These are phyloP conservation scores for Drosophila diplacantha DNA, from an alignment of 2,888 invertebrate species.

Conservation along the genomic window DNA sequence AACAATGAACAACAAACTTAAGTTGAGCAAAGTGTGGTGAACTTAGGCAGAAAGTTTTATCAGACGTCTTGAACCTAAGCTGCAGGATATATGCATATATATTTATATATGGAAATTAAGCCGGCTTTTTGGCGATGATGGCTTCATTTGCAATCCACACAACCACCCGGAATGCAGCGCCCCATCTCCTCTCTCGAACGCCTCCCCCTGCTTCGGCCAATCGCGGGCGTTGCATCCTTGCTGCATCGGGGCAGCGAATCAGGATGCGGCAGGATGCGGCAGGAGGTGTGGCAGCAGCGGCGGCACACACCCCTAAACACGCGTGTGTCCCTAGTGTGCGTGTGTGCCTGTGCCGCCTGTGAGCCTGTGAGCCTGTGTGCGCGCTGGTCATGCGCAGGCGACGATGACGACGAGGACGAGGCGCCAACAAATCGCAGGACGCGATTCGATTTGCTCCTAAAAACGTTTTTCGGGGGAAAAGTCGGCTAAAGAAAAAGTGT, in stretches of 20 bases:
- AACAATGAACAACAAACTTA: slow-evolving; percentile 59
- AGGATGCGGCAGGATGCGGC: slow-evolving; percentile 40
- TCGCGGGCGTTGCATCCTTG: slow-evolving; percentile 45
- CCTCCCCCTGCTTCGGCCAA: slow-evolving; percentile 45
- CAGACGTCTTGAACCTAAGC: slow-evolving; percentile 11
- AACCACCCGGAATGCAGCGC: slow-evolving; percentile 22
- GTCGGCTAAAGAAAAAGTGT: slow-evolving; percentile 14
- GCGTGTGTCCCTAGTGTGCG: slow-evolving; percentile 25
- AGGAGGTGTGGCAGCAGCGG: slow-evolving; percentile 22
- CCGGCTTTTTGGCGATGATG: slow-evolving; percentile 3
- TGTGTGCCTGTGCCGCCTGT: slow-evolving; percentile 21
- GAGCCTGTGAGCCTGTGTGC: too few relatives aligned
- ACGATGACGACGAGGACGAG: slow-evolving; percentile 27
- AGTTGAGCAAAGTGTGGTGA: slow-evolving; percentile 17
- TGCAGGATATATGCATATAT: not conserved
- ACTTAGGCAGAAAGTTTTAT: slow-evolving; percentile 28
- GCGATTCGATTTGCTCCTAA: slow-evolving; percentile 60
- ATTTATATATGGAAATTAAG: slow-evolving; percentile 15
- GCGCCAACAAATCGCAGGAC: slow-evolving; percentile 62
- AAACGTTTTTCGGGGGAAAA: slow-evolving; percentile 11
- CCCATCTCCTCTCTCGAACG: not conserved
- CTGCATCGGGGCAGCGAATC: slow-evolving; percentile 63
- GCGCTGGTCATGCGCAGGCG: slow-evolving; percentile 65
- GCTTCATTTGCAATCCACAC: slow-evolving; percentile 2
- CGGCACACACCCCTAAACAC: slow-evolving; percentile 26